These are phyloP conservation scores for Escarpia spicata DNA, from an alignment of 2,888 invertebrate genomes.

Conservation along the genomic window DNA sequence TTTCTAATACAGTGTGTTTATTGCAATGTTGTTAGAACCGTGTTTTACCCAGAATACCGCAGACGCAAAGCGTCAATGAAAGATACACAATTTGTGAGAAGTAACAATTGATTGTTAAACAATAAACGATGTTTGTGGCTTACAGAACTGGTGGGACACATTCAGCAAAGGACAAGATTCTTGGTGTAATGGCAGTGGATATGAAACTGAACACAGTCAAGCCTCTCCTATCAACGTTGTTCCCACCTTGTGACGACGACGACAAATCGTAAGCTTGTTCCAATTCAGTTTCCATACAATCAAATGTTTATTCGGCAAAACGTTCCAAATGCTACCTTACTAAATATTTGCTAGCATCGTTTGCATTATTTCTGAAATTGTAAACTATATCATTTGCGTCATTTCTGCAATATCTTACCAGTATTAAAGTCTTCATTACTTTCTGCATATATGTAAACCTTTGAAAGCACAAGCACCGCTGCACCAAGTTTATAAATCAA, in stretches of 20 bases:
- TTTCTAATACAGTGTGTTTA: too few relatives aligned
- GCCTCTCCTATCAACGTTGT: background rate
- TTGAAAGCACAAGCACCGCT: too few relatives aligned
- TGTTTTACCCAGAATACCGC: too few relatives aligned
- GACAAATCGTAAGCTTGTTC: background rate
- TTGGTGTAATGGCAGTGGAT: background rate
- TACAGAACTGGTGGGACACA: background rate
- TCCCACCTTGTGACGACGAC: background rate
- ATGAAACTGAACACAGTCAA: background rate
- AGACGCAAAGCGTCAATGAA: too few relatives aligned
- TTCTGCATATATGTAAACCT: too few relatives aligned
- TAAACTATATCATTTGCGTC: background rate
- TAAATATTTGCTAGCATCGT: background rate
- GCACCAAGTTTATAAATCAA: too few relatives aligned
- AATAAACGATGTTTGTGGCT: background rate
- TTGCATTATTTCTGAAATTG: background rate
- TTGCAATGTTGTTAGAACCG: too few relatives aligned
- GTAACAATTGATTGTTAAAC: too few relatives aligned
- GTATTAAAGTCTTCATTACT: too few relatives aligned
- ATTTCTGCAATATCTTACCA: too few relatives aligned
- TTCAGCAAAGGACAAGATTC: background rate
- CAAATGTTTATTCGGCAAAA: background rate
- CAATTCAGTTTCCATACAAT: background rate
- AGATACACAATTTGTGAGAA: too few relatives aligned
- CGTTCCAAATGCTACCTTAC: background rate